These are phyloP conservation scores for Metellina segmentata DNA, from an alignment of 2,888 invertebrate genomes.

Conservation along the genomic window DNA sequence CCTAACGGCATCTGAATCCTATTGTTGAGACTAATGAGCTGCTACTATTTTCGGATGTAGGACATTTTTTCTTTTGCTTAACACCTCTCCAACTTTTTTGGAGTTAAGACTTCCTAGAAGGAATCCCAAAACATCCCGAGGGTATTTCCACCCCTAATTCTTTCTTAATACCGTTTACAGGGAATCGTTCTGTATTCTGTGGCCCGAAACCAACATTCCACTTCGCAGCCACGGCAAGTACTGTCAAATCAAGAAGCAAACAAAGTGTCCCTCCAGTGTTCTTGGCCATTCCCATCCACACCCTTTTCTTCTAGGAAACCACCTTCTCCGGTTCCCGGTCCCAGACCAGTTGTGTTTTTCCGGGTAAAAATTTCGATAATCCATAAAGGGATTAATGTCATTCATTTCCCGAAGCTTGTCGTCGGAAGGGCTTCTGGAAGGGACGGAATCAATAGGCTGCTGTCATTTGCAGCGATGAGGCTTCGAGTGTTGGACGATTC, in stretches of 20 bases:
- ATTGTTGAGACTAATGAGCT: no score
- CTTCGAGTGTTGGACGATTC: constrained; percentile 43
- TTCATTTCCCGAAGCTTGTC: constrained; percentile 59
- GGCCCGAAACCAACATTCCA: no score
- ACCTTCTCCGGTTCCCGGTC: constrained; percentile 1
- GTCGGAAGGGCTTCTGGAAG: constrained; percentile 56
- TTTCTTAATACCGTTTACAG: no score
- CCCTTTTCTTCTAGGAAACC: constrained; percentile 28
- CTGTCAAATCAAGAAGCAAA: constrained; percentile 9
- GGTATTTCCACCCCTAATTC: not conserved
- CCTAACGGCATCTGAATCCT: no score
- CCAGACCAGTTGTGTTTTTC: constrained; percentile 19
- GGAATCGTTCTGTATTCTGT: no score
- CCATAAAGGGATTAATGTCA: constrained; percentile 72
- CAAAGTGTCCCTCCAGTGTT: constrained; percentile 31
- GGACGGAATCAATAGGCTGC: constrained; percentile 52
- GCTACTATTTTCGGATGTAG: no score
- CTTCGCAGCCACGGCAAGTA: no score
- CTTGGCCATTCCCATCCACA: constrained; percentile 6
- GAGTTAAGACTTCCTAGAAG: not conserved
- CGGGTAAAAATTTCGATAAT: constrained; percentile 69
- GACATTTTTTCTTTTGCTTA: not conserved
- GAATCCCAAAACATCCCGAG: not conserved
- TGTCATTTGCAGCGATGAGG: constrained; percentile 66
- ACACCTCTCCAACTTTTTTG: not conserved